phyloP scores from a whole-genome alignment of 2,797 vertebrate genomes.

The Adelosebastes latens region DNA sequence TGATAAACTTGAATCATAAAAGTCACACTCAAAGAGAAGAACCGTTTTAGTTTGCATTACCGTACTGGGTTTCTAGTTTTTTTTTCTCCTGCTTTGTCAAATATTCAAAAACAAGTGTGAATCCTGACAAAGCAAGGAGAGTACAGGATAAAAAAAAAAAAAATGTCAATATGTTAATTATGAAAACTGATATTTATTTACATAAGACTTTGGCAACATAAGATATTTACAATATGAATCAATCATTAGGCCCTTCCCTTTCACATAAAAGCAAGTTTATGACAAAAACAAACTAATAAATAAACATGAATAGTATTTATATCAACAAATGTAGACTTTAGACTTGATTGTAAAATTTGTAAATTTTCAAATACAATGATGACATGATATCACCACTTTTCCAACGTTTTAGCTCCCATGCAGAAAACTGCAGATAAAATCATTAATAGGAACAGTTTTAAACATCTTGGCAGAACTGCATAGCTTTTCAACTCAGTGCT shows the following conservation, averaged over 20 bases:
- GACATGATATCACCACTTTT: slow-evolving; percentile 2
- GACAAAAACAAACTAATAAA: slow-evolving; percentile 58
- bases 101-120: neutral
- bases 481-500: neutral
- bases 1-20: slow-evolving; percentile 12
- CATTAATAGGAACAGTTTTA: neutral
- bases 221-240: slow-evolving; percentile 59
- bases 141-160: neutral
- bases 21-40: neutral
- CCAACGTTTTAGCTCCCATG: neutral
- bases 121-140: neutral
- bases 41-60: neutral
- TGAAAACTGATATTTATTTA: slow-evolving; percentile 73
- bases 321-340: slow-evolving; percentile 5
- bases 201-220: slow-evolving; percentile 52
- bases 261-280: slow-evolving; percentile 31
- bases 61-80: fast-evolving
- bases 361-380: neutral
- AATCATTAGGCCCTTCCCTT: slow-evolving; percentile 14
- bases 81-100: neutral
- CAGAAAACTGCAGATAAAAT: neutral
- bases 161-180: slow-evolving; percentile 4
- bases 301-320: slow-evolving; percentile 48
- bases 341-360: slow-evolving; percentile 42
- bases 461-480: neutral